These are phyloP conservation scores for Nettapus auritus DNA, from an alignment of 2,113 vertebrate species.

Conservation along the genomic window DNA sequence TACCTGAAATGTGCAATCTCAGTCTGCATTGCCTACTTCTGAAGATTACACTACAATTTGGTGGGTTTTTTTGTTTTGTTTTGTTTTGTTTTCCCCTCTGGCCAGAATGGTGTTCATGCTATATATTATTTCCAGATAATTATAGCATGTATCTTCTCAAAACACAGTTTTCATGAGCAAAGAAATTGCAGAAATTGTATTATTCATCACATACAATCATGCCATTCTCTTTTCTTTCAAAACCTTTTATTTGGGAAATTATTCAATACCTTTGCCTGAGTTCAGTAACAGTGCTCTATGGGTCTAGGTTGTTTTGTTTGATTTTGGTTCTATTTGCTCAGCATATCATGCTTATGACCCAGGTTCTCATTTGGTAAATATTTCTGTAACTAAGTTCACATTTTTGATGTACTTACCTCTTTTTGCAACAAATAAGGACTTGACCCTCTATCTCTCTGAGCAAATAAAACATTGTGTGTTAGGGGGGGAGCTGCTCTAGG, in stretches of 20 bases:
- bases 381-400: not conserved
- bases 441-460: not conserved
- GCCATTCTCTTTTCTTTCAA: not conserved
- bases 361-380: not conserved
- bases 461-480: not conserved
- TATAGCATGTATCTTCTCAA: not conserved
- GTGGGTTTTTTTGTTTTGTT: no score
- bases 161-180: not conserved
- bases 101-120: not conserved
- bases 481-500: not conserved
- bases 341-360: not conserved
- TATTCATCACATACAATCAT: not conserved
- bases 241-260: not conserved
- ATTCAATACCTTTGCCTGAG: not conserved
- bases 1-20: not conserved
- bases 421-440: not conserved
- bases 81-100: not conserved
- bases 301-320: not conserved
- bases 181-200: not conserved
- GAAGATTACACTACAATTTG: not conserved
- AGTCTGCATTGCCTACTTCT: not conserved
- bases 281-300: not conserved
- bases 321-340: conserved; percentile 6
- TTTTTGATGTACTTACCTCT: not conserved
- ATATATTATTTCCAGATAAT: not conserved